These are phyloP conservation scores for Egretta garzetta DNA, from an alignment of 2,113 vertebrate genomes.

Conservation along the genomic window DNA sequence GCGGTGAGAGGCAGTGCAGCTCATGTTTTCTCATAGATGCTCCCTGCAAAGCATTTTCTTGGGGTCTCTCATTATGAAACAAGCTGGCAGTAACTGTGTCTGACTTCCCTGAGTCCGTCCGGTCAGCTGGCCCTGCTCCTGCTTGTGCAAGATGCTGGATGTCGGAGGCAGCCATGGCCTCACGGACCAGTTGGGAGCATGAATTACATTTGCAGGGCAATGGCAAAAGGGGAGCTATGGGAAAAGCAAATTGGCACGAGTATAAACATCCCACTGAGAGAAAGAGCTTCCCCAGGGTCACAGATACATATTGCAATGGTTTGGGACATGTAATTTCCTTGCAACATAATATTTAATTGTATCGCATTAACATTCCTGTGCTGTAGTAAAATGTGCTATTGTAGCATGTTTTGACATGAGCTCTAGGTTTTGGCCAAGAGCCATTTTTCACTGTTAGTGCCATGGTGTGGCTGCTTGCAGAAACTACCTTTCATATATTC, in stretches of 20 bases:
- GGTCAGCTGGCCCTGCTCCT: background rate
- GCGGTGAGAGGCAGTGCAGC: rapidly evolving
- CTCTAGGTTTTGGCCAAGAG: background rate
- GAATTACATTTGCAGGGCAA: background rate
- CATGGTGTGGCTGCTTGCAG: constrained; percentile 35
- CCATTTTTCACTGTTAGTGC: background rate
- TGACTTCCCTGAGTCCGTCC: background rate
- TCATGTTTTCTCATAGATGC: background rate
- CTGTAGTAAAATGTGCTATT: constrained; percentile 20
- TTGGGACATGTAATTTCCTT: constrained; percentile 13
- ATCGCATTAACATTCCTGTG: constrained; percentile 33
- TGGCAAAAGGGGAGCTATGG: background rate
- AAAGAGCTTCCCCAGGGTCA: background rate
- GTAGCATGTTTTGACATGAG: constrained; percentile 37
- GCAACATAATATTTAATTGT: constrained; percentile 26
- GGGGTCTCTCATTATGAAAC: background rate
- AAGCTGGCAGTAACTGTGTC: rapidly evolving
- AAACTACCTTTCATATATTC: constrained; percentile 3
- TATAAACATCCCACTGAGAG: background rate
- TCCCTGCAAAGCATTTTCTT: background rate
- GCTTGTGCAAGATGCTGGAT: background rate
- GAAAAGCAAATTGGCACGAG: background rate
- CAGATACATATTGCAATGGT: background rate
- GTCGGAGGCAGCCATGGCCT: background rate
- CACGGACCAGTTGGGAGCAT: rapidly evolving